Evolutionary conservation across 2,888 invertebrate genomes (phyloP), one percentile per base, ranked within the genome.

Genomic region (Macrophya annulata): DNA sequence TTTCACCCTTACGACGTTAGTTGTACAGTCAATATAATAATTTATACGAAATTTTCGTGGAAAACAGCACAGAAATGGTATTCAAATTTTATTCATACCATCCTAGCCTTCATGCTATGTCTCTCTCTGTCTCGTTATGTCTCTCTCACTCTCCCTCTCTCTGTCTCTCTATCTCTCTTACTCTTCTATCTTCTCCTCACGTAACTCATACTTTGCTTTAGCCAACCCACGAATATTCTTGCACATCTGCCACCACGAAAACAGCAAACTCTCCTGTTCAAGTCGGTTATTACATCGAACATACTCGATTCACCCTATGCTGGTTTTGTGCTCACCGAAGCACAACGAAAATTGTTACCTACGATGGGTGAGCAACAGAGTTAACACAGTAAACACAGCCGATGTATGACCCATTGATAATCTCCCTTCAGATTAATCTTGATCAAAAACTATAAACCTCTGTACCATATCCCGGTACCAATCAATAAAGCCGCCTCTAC

Each of bases 1-100:
- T 81, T 55, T 62, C 31, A n/a, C 40, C 62, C 21, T 40, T n/a
- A 21, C n/a, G 40, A 5, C 40, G 43, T 31, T 77, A 77, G 17
- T 74, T 45, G 45, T 43, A 74, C 45, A 45, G 21, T n/a, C 4
- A 10, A 45, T 43, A 45, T 74, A 74, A 74, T 77, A 77, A 62
- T 81, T 81, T 59, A 62, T 62, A 81, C 79, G 40, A 79, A 12
- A 81, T 43, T 62, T 62, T 62, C 17, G 43, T 43, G 62, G 43
- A 21, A 81, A 81, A 37, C 37, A 9, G 59, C 68, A 83, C 71
- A 84, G 84, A 86, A 76, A 87, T 86, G 76, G 37, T 72, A 85
- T 85, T 87, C 85, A 87, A 87, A 88, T 88, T 87, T 88, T 85
- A 87, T 86, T 86, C 87, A 25, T 40, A 74, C 76, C 25, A 37